phyloP scores from a whole-genome alignment of 2,797 vertebrate genomes.

The Vultur gryphus region DNA sequence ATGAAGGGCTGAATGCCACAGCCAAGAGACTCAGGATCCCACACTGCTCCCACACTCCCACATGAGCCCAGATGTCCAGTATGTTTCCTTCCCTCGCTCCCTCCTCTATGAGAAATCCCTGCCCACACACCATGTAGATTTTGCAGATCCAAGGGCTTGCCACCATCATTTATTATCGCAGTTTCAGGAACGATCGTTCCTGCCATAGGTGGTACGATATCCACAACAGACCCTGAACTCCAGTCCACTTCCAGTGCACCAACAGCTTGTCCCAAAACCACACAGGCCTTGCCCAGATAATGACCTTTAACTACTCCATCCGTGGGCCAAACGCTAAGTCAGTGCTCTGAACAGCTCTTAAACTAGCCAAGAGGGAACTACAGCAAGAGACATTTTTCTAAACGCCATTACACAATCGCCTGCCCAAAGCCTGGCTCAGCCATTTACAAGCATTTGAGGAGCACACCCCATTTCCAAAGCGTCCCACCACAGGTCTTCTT shows the following conservation, averaged over 20 bases:
- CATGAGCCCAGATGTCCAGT: neutral
- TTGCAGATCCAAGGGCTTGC: neutral
- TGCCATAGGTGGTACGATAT: rapidly evolving
- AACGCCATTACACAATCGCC: neutral
- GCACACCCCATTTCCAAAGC: neutral
- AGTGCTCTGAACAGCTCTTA: neutral
- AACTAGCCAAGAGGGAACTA: neutral
- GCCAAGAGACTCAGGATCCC: neutral
- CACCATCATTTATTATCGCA: rapidly evolving
- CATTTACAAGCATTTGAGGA: neutral
- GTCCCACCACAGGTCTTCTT: neutral
- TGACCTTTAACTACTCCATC: neutral
- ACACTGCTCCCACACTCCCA: neutral
- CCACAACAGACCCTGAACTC: neutral
- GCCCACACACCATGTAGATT: neutral
- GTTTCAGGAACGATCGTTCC: rapidly evolving
- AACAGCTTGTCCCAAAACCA: neutral
- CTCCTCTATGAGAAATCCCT: neutral
- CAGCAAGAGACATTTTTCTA: neutral
- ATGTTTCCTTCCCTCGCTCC: neutral
- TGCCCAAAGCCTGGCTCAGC: neutral
- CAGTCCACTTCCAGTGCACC: neutral
- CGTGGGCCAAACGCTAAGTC: neutral
- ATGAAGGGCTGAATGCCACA: neutral
- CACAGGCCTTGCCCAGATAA: neutral